Evolutionary conservation across 37 sponge, comb jelly and placozoan species (phyloP), one percentile per base, ranked within the genome.

Genomic region (Diacarnus erythraeanus): DNA sequence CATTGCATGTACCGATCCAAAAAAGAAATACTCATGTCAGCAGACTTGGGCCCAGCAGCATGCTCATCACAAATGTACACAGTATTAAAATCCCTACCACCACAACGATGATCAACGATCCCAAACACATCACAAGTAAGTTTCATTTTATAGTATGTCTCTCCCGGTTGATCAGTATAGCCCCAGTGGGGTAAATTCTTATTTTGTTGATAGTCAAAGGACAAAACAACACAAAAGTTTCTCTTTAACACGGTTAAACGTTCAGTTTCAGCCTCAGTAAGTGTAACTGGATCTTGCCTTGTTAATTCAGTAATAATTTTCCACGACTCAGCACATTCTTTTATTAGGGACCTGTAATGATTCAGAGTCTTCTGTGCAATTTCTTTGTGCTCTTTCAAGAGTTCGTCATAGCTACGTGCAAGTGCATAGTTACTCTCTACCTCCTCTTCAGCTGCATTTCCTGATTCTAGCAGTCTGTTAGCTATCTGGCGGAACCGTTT

Each of bases 151-250:
- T 81, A 81, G 61, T 81, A 81, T 9, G 75, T 75, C 8, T 54
- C 42, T 21, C 79, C 85, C 22, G 78, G 79, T n/a, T 85, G 85
- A 22, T 68, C 79, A 18, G 74, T 25, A 2, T 20, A 44, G 15
- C 85, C 85, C 85, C 85, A 85, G 41, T 78, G 54, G 27, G 85
- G 85, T 22, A 85, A 54, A 29, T 79, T 33, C 42, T 85, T 85
- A n/a, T 37, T 47, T 69, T 66, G 66, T 44, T 85, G 85, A 40
- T 77, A 85, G 38, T 85, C 86, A 15, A 12, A 6, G 12, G 10
- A 15, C 6, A 47, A 15, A 47, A 47, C 51, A 15, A 47, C 29
- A n/a, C 4, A 60, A 34, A 77, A 77, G 18, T 77, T 61, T 30
- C 59, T 59, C 34, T n/a, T 77, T 40, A 47, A 23, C 33, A 27